These are phyloP conservation scores for Subacronicta megacephala DNA, from an alignment of 2,888 invertebrate species.

Conservation along the genomic window DNA sequence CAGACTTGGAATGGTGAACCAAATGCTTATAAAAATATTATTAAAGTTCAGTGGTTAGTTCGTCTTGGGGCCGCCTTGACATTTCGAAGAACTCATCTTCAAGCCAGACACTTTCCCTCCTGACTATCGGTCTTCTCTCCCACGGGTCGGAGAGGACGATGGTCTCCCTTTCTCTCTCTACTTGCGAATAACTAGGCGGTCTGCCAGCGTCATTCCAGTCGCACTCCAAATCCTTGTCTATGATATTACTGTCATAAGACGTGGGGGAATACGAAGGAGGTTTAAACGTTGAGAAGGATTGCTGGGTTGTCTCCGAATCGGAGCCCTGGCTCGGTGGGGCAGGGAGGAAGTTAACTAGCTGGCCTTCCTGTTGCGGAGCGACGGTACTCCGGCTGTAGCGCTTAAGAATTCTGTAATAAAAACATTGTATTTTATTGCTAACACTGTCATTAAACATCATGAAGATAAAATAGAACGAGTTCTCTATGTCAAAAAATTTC, in stretches of 20 bases:
- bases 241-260: constrained; percentile 82
- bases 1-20: constrained; percentile 66
- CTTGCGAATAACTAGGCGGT: constrained; percentile 86
- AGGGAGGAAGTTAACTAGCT: constrained; percentile 94
- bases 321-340: constrained; percentile 86
- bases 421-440: neutral
- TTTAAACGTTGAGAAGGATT: constrained; percentile 87
- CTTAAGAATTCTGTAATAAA: constrained; percentile 87
- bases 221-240: constrained; percentile 84
- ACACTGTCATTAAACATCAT: neutral
- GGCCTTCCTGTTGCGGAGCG: constrained; percentile 91
- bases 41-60: constrained; percentile 95
- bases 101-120: constrained; percentile 91
- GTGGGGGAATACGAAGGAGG: constrained; percentile 87
- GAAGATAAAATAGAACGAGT: neutral
- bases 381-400: constrained; percentile 90
- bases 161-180: constrained; percentile 78
- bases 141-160: constrained; percentile 85
- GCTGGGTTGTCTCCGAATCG: constrained; percentile 80
- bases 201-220: constrained; percentile 88
- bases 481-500: constrained; percentile 2
- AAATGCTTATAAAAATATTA: constrained; percentile 44
- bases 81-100: constrained; percentile 95
- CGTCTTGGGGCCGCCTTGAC: constrained; percentile 96
- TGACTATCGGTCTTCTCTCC: constrained; percentile 85